Conservation (phyloP, 2,888 invertebrate species). For the Catocala nupta region DNA sequence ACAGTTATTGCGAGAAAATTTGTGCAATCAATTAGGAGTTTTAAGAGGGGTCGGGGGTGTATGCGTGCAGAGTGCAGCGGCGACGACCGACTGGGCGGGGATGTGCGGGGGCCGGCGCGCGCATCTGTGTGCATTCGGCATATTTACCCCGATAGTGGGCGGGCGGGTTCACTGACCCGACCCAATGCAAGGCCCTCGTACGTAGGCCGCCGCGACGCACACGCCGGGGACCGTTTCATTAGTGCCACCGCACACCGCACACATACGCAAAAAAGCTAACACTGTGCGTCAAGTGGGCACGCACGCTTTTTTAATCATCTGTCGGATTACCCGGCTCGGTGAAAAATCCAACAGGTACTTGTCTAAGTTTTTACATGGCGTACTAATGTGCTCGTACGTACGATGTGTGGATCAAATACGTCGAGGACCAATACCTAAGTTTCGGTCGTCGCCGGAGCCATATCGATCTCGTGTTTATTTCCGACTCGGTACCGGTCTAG, state of each 20-base stretch:
- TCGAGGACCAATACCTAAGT: constrained; percentile 51
- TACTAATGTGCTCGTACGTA: constrained; percentile 27
- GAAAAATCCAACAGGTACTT: constrained; percentile 51
- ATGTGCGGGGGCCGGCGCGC: constrained; percentile 78
- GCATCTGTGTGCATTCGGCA: constrained; percentile 87
- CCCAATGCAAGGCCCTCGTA: constrained; percentile 85
- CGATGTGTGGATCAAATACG: constrained; percentile 26
- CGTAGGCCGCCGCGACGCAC: constrained; percentile 81
- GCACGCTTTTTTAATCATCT: constrained; percentile 75
- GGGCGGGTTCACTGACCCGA: constrained; percentile 86
- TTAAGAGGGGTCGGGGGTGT: constrained; percentile 79
- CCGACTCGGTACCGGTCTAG: constrained; percentile 64
- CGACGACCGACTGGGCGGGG: constrained; percentile 65
- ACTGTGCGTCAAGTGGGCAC: constrained; percentile 81
- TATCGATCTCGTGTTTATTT: constrained; percentile 81
- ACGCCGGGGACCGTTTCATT: constrained; percentile 78
- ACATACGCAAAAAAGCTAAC: constrained; percentile 77
- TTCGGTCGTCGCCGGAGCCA: constrained; percentile 55
- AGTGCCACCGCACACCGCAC: constrained; percentile 77
- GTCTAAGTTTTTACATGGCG: constrained; percentile 42
- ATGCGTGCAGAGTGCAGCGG: constrained; percentile 81
- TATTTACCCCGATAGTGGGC: constrained; percentile 87
- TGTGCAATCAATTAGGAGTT: constrained; percentile 87
- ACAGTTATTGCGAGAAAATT: constrained; percentile 87
- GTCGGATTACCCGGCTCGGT: constrained; percentile 48